These are phyloP conservation scores for Drosophila ezoana DNA, from an alignment of 2,888 invertebrate species.

Conservation along the genomic window DNA sequence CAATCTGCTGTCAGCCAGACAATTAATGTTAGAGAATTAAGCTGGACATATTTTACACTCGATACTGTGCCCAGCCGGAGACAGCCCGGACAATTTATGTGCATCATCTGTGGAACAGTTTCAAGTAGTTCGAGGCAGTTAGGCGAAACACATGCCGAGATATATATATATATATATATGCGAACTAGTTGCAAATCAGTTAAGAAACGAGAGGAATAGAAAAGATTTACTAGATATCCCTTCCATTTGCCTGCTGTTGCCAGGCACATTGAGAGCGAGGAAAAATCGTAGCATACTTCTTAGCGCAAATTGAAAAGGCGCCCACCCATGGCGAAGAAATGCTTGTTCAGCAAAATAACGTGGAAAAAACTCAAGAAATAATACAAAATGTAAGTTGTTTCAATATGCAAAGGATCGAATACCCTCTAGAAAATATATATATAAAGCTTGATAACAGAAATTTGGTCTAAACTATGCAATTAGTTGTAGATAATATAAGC, in stretches of 20 bases:
- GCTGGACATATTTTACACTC: conserved; percentile 54
- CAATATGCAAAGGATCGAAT: neutral
- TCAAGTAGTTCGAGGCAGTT: conserved; percentile 53
- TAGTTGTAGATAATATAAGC: no score
- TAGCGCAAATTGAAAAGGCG: conserved; percentile 58
- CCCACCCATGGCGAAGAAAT: conserved; percentile 19
- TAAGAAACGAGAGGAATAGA: neutral
- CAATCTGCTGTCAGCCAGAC: conserved; percentile 44
- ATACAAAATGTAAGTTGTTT: neutral
- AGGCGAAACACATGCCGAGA: conserved; percentile 54
- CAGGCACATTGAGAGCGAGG: neutral
- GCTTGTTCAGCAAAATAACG: conserved; percentile 9
- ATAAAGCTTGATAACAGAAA: no score
- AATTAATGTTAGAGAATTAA: conserved; percentile 60
- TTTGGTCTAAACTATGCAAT: no score
- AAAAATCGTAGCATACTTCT: conserved; percentile 44
- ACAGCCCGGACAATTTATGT: conserved; percentile 57
- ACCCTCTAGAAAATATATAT: neutral
- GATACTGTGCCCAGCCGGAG: conserved; percentile 33
- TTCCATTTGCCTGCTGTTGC: conserved; percentile 28
- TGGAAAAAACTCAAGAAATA: neutral
- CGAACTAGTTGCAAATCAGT: conserved; percentile 44
- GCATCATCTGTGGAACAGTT: conserved; percentile 40
- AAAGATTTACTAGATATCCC: conserved; percentile 17
- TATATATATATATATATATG: conserved; percentile 36